Evolutionary conservation across 1,140 invertebrate genomes (phyloP).

Genomic region (Acromyrmex heyeri): DNA sequence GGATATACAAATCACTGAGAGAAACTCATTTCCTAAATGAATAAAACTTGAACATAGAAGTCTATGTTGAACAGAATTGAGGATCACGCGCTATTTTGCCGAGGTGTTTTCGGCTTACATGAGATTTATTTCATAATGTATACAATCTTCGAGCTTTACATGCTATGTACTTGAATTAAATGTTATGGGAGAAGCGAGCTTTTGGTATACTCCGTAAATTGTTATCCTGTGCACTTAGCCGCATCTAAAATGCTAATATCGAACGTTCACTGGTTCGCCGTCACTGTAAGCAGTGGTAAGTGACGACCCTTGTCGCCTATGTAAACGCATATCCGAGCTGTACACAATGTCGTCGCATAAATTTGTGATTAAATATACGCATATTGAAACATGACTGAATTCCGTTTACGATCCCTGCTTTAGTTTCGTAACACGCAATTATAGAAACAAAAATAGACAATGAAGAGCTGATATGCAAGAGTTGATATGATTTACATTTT

Average conservation of each 20-base stretch:
- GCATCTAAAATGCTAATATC: conserved; percentile 69
- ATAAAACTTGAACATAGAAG: neutral
- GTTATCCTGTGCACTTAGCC: conserved; percentile 20
- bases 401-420: neutral
- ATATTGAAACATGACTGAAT: neutral
- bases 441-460: neutral
- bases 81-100: neutral
- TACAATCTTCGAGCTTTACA: conserved; percentile 21
- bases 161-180: conserved; percentile 28
- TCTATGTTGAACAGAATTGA: neutral
- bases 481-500: neutral
- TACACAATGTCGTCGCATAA: conserved; percentile 19
- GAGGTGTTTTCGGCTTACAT: neutral
- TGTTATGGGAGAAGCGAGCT: conserved; percentile 25
- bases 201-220: conserved; percentile 4
- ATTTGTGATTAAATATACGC: conserved; percentile 42
- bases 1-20: neutral
- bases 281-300: conserved; percentile 43
- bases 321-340: conserved; percentile 50
- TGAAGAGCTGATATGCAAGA: neutral
- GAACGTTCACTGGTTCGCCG: conserved; percentile 34
- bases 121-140: conserved; percentile 42
- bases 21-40: neutral
- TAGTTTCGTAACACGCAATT: neutral
- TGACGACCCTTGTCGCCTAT: conserved; percentile 46